A percentile compares a stretch with the other conserved stretches of the same genome.
These are phyloP conservation scores for Smithornis capensis DNA, from an alignment of 2,113 vertebrate genomes.

Conservation along the genomic window DNA sequence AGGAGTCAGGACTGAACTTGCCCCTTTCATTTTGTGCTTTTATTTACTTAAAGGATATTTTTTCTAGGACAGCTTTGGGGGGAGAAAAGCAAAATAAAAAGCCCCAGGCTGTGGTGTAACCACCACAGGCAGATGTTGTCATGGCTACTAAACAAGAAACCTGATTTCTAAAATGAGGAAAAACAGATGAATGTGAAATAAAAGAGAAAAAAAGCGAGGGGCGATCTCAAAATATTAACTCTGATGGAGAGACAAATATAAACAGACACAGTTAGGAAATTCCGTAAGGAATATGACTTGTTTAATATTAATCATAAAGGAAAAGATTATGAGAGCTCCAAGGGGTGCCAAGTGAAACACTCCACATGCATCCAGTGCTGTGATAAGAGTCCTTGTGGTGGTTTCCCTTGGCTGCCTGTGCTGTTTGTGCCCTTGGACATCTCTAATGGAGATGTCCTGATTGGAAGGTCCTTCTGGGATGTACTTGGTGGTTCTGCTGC, in stretches of 20 bases:
- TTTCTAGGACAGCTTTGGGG: background rate
- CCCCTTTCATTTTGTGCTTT: slow-evolving; percentile 42
- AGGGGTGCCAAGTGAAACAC: slow-evolving; percentile 10
- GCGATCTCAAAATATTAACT: slow-evolving; percentile 37
- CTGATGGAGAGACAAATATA: slow-evolving; percentile 52
- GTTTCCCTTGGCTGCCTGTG: background rate
- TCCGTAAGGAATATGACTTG: slow-evolving; percentile 51
- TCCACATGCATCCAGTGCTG: background rate
- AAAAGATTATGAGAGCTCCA: slow-evolving; percentile 32
- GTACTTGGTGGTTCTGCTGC: background rate
- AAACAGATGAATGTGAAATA: slow-evolving; percentile 49
- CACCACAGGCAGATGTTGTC: slow-evolving; percentile 45
- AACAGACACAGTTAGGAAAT: slow-evolving; percentile 56
- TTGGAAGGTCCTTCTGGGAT: background rate
- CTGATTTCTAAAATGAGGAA: slow-evolving; percentile 50
- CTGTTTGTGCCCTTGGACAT: background rate
- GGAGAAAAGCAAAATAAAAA: background rate
- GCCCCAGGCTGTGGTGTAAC: slow-evolving; percentile 46
- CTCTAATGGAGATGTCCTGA: background rate
- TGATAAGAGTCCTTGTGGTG: background rate
- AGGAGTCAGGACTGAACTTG: background rate
- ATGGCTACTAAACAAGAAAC: slow-evolving; percentile 66
- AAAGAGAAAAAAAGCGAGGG: background rate
- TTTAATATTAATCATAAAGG: slow-evolving; percentile 66
- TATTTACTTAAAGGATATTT: slow-evolving; percentile 26